Base-by-base conservation (phyloP, 2,888 invertebrate genomes). In the Patella pellucida region DNA sequence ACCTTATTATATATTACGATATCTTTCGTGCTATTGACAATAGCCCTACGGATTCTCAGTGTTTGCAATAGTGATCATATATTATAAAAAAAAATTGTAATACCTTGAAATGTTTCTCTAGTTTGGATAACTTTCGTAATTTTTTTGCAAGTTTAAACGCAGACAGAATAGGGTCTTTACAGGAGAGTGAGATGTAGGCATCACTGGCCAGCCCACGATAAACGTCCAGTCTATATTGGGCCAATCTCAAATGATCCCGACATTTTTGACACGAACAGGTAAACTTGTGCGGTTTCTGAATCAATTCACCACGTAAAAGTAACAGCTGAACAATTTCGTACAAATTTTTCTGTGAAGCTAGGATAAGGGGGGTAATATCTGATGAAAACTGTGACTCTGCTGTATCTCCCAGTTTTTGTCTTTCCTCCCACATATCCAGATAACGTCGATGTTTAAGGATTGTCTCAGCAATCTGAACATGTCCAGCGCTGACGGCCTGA, bases 51-150 rank as follows among this genome's bases (percentile, higher is more conserved):
- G 41, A 9, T 41, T 9, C 41, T 41, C 41, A 41, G 9, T 41
- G 7, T 41, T 7, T 41, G 9, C 41, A 41, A 41, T 41, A 41
- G 7, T 7, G 41, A 41, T 9, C 9, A 7, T 41, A 41, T 0
- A 41, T 41, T 41, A 41, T 41, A 41, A 9, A 41, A 41, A 41
- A 9, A 41, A 41, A 41, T 7, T 41, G 1, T 7, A 41, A 41
- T 79, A 90, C 90, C 84, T 88, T 89, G 75, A 89, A 90, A 80
- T 90, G 88, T 76, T 90, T 90, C 73, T 90, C 89, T 23, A 86
- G 82, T 2, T 80, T 79, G 0, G 89, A 85, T 72, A 90, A 79
- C 16, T 85, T 76, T 68, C 85, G 84, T 19, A 90, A 82, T 73
- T 89, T 89, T 15, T 85, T 81, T 5, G 87, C 85, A 52, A 90